Percentiles rank a stretch among this genome's conserved stretches.
phyloP scores from a whole-genome alignment of 2,113 vertebrate genomes.

The Siniperca knerii region DNA sequence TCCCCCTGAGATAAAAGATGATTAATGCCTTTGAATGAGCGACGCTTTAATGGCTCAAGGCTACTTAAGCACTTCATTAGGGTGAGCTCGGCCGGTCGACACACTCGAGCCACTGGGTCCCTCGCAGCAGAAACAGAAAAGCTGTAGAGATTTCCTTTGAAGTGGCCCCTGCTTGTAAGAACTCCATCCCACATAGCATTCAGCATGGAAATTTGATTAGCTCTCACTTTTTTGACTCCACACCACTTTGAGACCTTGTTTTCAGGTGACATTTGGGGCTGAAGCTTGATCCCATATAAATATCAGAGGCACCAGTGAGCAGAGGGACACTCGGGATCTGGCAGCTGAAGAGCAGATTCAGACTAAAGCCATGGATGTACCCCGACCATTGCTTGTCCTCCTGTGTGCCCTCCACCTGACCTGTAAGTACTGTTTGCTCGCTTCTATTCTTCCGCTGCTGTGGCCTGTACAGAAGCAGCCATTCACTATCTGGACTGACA shows the following conservation, averaged over 20 bases:
- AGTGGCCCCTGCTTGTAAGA: conserved; percentile 70
- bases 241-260: conserved; percentile 65
- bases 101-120: conserved; percentile 62
- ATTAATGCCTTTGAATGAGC: conserved; percentile 78
- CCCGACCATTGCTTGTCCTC: conserved; percentile 60
- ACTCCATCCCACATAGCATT: conserved; percentile 55
- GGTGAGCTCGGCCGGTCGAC: conserved; percentile 67
- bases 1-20: conserved; percentile 82
- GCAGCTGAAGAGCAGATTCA: conserved; percentile 60
- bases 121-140: conserved; percentile 52
- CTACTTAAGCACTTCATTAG: conserved; percentile 84
- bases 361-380: conserved; percentile 56
- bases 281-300: conserved; percentile 72
- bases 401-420: conserved; percentile 68
- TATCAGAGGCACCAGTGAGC: conserved; percentile 52
- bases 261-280: conserved; percentile 66
- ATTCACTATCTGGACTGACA: background rate
- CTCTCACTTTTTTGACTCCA: conserved; percentile 57
- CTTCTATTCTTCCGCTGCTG: conserved; percentile 13
- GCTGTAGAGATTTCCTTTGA: conserved; percentile 76
- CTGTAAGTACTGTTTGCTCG: conserved; percentile 80
- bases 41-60: conserved; percentile 77
- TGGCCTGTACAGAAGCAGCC: background rate
- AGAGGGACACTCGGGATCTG: conserved; percentile 55
- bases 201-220: conserved; percentile 85